Percentiles rank a stretch among this genome's conserved stretches.
Evolutionary conservation across 2,113 vertebrate genomes (phyloP).

Genomic region (Chrysemys picta): DNA sequence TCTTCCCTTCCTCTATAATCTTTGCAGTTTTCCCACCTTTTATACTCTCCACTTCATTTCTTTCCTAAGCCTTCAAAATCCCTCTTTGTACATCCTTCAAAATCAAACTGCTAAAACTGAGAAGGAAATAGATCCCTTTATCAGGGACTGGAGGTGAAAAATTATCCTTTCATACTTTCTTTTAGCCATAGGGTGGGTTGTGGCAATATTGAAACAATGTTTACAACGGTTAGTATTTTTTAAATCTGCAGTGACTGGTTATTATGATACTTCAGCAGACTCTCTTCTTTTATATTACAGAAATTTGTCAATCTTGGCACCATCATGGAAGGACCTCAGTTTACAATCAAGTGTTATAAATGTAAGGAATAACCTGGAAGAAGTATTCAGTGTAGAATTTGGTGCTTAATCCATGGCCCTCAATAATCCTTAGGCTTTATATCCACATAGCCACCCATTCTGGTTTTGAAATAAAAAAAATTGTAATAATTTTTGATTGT

Average conservation of each 20-base stretch:
- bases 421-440: not conserved
- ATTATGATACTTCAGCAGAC: conserved; percentile 1
- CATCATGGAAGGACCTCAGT: not conserved
- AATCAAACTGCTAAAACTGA: not conserved
- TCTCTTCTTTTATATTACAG: conserved; percentile 47
- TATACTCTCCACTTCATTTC: not conserved
- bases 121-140: not conserved
- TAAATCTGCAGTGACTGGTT: not conserved
- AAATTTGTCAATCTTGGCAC: conserved; percentile 21
- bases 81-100: not conserved
- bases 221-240: not conserved
- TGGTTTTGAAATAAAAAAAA: conserved; percentile 31
- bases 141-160: not conserved
- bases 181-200: not conserved
- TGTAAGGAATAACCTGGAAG: not conserved
- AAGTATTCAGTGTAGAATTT: conserved; percentile 18
- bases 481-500: not conserved
- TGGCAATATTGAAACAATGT: not conserved
- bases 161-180: not conserved
- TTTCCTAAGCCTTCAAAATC: not conserved
- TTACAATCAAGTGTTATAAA: conserved; percentile 11
- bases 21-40: not conserved
- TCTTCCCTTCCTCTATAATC: not conserved
- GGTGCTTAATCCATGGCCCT: not conserved
- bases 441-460: fast-evolving